Evolutionary conservation across 1,140 invertebrate species (phyloP).

Genomic region (Holcopasites calliopsidis): DNA sequence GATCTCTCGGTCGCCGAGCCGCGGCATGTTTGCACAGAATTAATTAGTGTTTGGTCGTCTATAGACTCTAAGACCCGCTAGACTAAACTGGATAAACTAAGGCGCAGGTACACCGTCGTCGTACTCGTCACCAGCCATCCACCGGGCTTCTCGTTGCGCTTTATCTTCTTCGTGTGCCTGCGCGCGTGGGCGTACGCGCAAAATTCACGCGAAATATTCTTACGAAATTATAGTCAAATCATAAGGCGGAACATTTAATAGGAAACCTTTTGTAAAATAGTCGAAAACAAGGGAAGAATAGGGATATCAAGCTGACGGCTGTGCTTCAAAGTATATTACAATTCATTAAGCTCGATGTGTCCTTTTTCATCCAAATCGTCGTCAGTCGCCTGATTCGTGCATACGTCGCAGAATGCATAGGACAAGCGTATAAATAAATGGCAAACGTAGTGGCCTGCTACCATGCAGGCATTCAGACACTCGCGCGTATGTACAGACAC

Average conservation of each 20-base stretch:
- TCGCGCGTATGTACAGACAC: conserved; percentile 36
- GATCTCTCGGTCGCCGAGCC: conserved; percentile 36
- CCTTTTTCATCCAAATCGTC: too few species aligned
- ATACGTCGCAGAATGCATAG: conserved; percentile 38
- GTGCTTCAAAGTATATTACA: too few species aligned
- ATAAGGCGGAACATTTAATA: too few species aligned
- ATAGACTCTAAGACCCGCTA: conserved; percentile 64
- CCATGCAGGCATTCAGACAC: conserved; percentile 37
- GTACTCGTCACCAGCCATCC: conserved; percentile 3
- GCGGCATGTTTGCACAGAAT: conserved; percentile 71
- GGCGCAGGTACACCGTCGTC: conserved; percentile 10
- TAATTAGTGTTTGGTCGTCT: conserved; percentile 75
- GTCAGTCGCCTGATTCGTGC: conserved; percentile 35
- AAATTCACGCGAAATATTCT: background rate
- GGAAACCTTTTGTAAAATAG: too few species aligned
- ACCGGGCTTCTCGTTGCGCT: background rate
- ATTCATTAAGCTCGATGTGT: too few species aligned
- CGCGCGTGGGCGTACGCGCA: background rate
- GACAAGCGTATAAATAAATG: conserved; percentile 45
- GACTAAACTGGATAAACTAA: conserved; percentile 70
- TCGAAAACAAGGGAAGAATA: too few species aligned
- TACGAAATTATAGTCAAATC: background rate
- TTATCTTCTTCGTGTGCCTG: background rate
- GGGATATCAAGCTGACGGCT: too few species aligned
- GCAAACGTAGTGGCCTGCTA: conserved; percentile 15